These are phyloP conservation scores for Lordiphosa stackelbergi DNA, from an alignment of 1,140 invertebrate species.

Conservation along the genomic window DNA sequence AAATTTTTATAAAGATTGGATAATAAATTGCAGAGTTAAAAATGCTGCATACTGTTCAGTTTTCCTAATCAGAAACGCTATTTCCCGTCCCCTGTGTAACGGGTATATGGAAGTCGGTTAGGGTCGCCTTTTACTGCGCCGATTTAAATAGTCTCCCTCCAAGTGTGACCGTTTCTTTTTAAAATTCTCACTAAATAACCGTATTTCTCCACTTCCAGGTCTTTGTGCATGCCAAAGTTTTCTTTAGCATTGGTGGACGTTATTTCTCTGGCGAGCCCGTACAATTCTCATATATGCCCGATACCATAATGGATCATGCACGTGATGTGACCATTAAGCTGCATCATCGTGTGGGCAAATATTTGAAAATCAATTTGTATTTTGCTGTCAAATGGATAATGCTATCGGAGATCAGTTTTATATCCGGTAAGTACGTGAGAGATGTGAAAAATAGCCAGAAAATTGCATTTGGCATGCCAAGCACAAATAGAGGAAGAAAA, in stretches of 20 bases:
- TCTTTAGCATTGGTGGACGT: conserved; percentile 87
- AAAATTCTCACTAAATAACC: neutral
- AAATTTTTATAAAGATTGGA: too few relatives aligned
- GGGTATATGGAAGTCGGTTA: too few relatives aligned
- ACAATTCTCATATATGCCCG: conserved; percentile 85
- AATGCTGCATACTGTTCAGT: too few relatives aligned
- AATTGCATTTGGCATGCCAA: conserved; percentile 51
- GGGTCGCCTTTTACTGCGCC: too few relatives aligned
- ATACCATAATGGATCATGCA: conserved; percentile 87
- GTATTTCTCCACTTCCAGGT: conserved; percentile 77
- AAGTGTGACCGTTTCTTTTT: too few relatives aligned
- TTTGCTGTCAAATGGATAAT: conserved; percentile 92
- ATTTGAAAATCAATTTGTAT: conserved; percentile 88
- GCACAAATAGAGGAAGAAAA: neutral
- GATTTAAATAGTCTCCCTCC: too few relatives aligned
- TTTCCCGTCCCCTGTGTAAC: too few relatives aligned
- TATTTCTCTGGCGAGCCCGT: conserved; percentile 81
- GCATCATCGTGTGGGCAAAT: conserved; percentile 86
- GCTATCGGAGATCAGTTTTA: conserved; percentile 90
- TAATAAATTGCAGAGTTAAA: too few relatives aligned
- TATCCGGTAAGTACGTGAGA: conserved; percentile 82
- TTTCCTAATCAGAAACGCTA: too few relatives aligned
- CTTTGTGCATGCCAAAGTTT: conserved; percentile 83
- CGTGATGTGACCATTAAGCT: conserved; percentile 90
- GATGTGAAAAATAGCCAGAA: conserved; percentile 41